Conservation (phyloP, 2,888 invertebrate genomes). For the Nephrotoma guestfalica region DNA sequence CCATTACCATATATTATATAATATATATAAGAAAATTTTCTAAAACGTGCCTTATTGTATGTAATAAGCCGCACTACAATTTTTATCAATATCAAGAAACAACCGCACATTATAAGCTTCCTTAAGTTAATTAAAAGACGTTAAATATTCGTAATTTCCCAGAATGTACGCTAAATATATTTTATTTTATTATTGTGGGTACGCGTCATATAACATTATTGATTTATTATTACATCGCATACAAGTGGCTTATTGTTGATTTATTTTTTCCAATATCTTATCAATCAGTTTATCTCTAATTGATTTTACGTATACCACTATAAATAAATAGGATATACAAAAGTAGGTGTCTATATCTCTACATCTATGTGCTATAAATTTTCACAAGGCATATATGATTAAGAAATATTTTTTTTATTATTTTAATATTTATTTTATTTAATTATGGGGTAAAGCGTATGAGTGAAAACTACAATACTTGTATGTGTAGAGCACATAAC, state of each 20-base stretch:
- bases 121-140: background rate
- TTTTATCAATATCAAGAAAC: background rate
- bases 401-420: background rate
- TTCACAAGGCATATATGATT: background rate
- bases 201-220: conserved; percentile 2
- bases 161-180: background rate
- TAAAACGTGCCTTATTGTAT: background rate
- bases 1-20: background rate
- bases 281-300: conserved; percentile 6
- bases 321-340: background rate
- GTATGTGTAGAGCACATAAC: background rate
- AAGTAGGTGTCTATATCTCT: background rate
- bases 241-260: conserved; percentile 8
- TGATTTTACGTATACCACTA: background rate
- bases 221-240: conserved; percentile 5
- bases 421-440: background rate
- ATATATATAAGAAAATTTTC: background rate
- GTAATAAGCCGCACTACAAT: background rate
- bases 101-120: background rate
- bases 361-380: background rate
- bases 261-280: conserved; percentile 6
- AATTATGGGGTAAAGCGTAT: background rate
- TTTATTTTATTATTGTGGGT: background rate
- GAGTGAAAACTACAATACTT: background rate
- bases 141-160: background rate